These are phyloP conservation scores for Microplitis deprimator DNA, from an alignment of 2,888 invertebrate genomes.

Conservation along the genomic window DNA sequence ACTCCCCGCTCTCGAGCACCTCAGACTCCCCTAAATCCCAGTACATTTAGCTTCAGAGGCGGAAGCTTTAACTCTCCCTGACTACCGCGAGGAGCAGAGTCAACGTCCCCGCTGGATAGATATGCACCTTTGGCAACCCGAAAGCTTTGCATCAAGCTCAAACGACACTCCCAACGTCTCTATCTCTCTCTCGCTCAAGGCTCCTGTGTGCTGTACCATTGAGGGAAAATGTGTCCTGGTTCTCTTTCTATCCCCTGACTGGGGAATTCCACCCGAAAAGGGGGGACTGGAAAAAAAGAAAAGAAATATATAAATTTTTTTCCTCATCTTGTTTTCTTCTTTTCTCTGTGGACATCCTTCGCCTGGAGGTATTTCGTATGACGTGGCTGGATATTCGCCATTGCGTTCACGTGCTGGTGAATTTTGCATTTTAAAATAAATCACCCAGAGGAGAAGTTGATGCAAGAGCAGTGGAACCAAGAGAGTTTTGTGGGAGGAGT, in stretches of 20 bases:
- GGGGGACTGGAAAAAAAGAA: no score
- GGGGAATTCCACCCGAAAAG: no score
- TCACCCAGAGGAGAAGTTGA: no score
- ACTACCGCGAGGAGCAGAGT: constrained; percentile 43
- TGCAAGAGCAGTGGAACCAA: no score
- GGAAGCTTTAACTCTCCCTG: constrained; percentile 22
- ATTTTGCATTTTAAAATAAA: background rate
- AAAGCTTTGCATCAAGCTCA: constrained; percentile 14
- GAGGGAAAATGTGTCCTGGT: constrained; percentile 6
- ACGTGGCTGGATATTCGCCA: constrained; percentile 26
- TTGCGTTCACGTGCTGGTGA: constrained; percentile 15
- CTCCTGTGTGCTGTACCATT: background rate
- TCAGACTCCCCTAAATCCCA: background rate
- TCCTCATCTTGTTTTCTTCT: constrained; percentile 36
- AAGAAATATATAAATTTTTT: background rate
- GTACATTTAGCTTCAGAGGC: background rate
- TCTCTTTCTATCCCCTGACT: constrained; percentile 4
- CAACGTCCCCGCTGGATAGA: constrained; percentile 60
- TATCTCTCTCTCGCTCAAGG: background rate
- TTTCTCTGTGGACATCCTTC: constrained; percentile 40
- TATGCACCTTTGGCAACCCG: constrained; percentile 37
- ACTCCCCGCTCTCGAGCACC: no score
- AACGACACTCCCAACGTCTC: constrained; percentile 35
- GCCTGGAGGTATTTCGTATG: constrained; percentile 19
- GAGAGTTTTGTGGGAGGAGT: background rate